These are phyloP conservation scores for Stenichneumon culpator DNA, from an alignment of 2,888 invertebrate species.

Conservation along the genomic window DNA sequence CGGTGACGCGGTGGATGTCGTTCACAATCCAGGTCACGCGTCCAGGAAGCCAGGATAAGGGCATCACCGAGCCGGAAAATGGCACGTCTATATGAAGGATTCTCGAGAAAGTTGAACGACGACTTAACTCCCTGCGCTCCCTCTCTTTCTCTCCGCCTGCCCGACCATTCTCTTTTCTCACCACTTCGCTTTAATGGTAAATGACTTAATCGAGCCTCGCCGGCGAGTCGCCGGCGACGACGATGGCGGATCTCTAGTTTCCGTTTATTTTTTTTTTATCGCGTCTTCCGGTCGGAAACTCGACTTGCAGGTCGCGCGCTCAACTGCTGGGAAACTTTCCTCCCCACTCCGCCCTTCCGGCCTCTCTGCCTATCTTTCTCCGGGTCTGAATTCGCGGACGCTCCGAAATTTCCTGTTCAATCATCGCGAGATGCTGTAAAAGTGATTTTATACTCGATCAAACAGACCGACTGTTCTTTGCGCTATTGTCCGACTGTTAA, in stretches of 20 bases:
- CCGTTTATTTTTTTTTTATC: slow-evolving; percentile 23
- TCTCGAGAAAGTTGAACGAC: slow-evolving; percentile 64
- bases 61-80: slow-evolving; percentile 67
- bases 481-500: background rate
- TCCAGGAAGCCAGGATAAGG: slow-evolving; percentile 66
- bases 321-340: slow-evolving; percentile 6
- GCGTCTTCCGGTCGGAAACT: slow-evolving; percentile 4
- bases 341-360: too few relatives aligned
- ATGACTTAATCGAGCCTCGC: slow-evolving; percentile 55
- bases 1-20: slow-evolving; percentile 46
- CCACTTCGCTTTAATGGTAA: slow-evolving; percentile 54
- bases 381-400: background rate
- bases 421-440: slow-evolving; percentile 16
- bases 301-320: background rate
- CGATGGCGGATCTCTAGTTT: background rate
- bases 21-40: slow-evolving; percentile 66
- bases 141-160: slow-evolving; percentile 7
- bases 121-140: slow-evolving; percentile 39
- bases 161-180: slow-evolving; percentile 51
- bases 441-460: slow-evolving; percentile 18
- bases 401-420: slow-evolving; percentile 24
- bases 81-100: slow-evolving; percentile 66
- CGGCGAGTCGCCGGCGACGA: slow-evolving; percentile 31
- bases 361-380: background rate
- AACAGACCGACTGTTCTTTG: background rate